Percentiles rank a stretch among this genome's conserved stretches.
These are phyloP conservation scores for Aphodius sticticus DNA, from an alignment of 2,888 invertebrate genomes.

Conservation along the genomic window DNA sequence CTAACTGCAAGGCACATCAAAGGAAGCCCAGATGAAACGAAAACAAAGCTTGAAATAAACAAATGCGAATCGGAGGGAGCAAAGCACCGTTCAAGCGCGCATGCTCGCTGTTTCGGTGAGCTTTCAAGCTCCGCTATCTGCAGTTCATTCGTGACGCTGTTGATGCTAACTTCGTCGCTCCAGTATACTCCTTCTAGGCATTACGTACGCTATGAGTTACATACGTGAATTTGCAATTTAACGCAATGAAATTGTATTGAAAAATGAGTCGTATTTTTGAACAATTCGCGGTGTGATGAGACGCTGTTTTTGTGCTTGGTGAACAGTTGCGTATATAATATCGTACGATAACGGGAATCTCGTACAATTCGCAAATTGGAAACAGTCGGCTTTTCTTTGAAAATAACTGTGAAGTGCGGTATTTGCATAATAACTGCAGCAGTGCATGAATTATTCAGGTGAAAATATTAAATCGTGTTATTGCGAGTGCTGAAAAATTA, in stretches of 20 bases:
- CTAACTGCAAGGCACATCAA: slow-evolving; percentile 34
- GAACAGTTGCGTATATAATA: neutral
- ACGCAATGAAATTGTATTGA: slow-evolving; percentile 8
- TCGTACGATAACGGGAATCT: neutral
- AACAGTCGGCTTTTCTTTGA: neutral
- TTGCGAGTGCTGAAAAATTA: too few species aligned
- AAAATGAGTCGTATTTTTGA: neutral
- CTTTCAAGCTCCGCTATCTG: slow-evolving; percentile 45
- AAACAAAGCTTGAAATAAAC: slow-evolving; percentile 47
- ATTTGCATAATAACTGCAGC: slow-evolving; percentile 27
- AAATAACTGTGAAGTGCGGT: slow-evolving; percentile 20
- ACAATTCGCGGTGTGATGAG: neutral
- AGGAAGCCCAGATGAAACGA: slow-evolving; percentile 38
- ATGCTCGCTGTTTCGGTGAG: slow-evolving; percentile 41
- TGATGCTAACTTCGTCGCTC: slow-evolving; percentile 35
- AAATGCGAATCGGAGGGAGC: slow-evolving; percentile 50
- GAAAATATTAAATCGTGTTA: neutral
- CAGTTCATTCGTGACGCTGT: slow-evolving; percentile 42
- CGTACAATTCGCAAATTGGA: neutral
- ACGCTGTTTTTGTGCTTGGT: neutral
- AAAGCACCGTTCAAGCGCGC: slow-evolving; percentile 41
- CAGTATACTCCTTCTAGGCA: neutral
- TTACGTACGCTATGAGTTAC: slow-evolving; percentile 13
- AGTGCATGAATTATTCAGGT: slow-evolving; percentile 25
- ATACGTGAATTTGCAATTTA: neutral